Evolutionary conservation across 2,888 invertebrate genomes (phyloP), one percentile per base, ranked within the genome.

Genomic region (Andrena chrysosceles): DNA sequence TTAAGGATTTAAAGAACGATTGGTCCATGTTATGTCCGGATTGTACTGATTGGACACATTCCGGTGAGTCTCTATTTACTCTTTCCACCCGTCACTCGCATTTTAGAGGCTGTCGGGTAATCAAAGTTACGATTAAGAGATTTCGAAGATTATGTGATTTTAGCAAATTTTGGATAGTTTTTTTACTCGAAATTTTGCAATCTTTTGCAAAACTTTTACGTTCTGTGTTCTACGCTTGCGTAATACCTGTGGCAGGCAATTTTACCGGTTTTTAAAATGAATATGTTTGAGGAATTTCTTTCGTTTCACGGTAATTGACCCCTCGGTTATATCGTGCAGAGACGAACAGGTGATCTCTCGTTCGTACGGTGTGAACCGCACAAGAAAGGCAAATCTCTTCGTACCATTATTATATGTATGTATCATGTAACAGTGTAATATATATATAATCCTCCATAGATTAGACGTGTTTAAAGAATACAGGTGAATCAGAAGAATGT

Each of bases 1-100:
- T 95, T 93, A 94, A 95, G 91, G 96, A 96, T 92, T 95, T 96
- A 89, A 94, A 95, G 91, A 95, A 95, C 92, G 96, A 96, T 93
- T 96, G 96, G 96, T 95, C 95, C 87, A 94, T 95, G 93, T 95
- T 96, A 76, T 95, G 95, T 92, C 95, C 95, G 94, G 95, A 96
- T 85, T 95, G 95, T 86, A 94, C 95, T 31, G 95, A 96, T 88
- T 95, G 96, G 96, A 95, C 96, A 48, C 91, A 94, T 42, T 94
- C 95, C 94, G 96, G 96, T 96, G 91, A 95, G 95, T 90, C n/a
- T 48, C 49, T 29, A 13, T 26, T 70, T 59, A 26, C 10, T 33
- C 60, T 33, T 23, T 26, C 7, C 4, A 35, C 20, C 31, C 16
- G 20, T 73, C 29, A n/a, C 35, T 5, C 23, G 2, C 10, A 5